phyloP scores from a whole-genome alignment of 2,113 vertebrate genomes.

The Anarhynchus alexandrinus region DNA sequence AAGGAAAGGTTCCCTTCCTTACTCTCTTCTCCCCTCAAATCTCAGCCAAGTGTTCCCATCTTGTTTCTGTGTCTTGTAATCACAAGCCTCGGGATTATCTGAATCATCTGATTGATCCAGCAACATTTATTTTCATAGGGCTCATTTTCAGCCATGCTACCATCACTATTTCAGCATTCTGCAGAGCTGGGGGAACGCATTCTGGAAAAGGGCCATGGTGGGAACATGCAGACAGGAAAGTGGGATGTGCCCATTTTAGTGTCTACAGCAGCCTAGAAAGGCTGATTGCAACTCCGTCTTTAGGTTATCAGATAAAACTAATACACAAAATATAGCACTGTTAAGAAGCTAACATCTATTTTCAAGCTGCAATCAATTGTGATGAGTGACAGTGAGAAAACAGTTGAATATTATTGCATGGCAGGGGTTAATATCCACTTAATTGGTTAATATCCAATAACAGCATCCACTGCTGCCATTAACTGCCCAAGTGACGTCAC shows the following conservation, averaged over 20 bases:
- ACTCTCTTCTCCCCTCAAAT: neutral
- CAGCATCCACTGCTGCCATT: neutral
- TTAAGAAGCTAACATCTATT: neutral
- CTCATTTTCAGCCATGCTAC: neutral
- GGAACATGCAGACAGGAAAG: neutral
- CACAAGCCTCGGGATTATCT: neutral
- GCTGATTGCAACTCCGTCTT: neutral
- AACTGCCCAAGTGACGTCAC: neutral
- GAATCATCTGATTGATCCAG: neutral
- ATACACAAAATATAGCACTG: neutral
- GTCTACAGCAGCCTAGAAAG: neutral
- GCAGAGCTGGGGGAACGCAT: neutral
- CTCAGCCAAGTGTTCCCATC: neutral
- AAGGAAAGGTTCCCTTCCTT: neutral
- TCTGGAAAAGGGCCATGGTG: neutral
- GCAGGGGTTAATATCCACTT: neutral
- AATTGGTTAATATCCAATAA: neutral
- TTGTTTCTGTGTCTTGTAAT: neutral
- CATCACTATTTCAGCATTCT: neutral
- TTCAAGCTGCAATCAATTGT: neutral
- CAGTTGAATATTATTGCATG: accelerated
- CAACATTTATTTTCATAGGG: neutral
- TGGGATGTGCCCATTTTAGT: neutral
- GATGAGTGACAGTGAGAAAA: neutral
- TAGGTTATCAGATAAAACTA: neutral